Conservation (phyloP, 2,113 vertebrate genomes). For the Smithornis capensis region DNA sequence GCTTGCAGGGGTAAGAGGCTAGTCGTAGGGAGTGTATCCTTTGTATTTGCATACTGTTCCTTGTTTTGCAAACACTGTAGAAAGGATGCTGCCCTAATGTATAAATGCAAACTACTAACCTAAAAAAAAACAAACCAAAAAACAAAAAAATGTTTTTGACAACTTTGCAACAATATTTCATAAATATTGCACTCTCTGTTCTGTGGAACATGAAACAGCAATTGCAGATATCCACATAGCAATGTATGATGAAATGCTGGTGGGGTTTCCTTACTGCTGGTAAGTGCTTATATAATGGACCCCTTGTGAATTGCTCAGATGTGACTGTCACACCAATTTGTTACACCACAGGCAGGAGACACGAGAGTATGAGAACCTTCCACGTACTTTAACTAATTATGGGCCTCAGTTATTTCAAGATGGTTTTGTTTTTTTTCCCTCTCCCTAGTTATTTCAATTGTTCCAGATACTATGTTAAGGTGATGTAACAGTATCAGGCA, state of each 20-base stretch:
- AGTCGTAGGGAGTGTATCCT: neutral
- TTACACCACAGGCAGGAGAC: neutral
- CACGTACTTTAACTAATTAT: neutral
- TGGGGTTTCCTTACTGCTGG: neutral
- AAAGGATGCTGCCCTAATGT: neutral
- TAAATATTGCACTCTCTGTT: neutral
- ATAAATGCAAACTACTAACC: neutral
- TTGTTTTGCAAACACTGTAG: neutral
- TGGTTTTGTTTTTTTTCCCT: neutral
- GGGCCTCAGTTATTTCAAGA: neutral
- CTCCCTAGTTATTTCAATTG: neutral
- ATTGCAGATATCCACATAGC: neutral
- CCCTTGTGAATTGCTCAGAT: neutral
- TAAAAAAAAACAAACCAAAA: neutral
- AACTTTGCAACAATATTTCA: neutral
- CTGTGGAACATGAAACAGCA: neutral
- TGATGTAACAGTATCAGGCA: neutral
- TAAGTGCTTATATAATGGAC: too few relatives aligned
- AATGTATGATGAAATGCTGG: accelerated
- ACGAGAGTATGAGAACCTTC: neutral
- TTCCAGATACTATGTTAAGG: neutral
- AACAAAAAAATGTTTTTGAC: accelerated
- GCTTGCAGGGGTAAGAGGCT: neutral
- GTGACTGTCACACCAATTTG: accelerated
- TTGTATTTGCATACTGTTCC: neutral